Base-by-base conservation (phyloP, 2,113 vertebrate species). In the Reinhardtius hippoglossoides region DNA sequence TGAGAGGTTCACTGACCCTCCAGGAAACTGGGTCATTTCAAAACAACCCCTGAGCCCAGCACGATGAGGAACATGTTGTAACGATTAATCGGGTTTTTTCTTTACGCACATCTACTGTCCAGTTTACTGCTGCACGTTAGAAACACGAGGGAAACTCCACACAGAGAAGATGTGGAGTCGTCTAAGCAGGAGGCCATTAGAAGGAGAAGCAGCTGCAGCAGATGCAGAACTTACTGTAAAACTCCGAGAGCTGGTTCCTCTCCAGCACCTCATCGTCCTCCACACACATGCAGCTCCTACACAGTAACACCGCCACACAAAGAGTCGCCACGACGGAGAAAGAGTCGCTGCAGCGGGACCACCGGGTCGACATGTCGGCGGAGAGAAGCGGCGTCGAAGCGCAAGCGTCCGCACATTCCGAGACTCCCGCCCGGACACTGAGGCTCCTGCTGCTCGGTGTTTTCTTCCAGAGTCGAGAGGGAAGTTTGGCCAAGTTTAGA, bases 141-240 rank as follows among this genome's bases (percentile, higher is more conserved):
- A 35, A 12, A 14, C 5, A 26, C 31, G 31, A 31, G 15, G 20
- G 27, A 12, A 46, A 37, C 14, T 55, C 4, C 44, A 9, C 54
- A 1, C 9, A 9, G 42, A 27, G 24, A 56, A 67, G 7, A 35
- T 37, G 24, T 9, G 50, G 50, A 8, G 46, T 18, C 46, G 4
- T 18, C 4, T 4, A 50, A 50, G 18, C 46, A 1, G 46, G 46
- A 46, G 35, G 35, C 35, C 35, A 37, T 9, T 37, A 4, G 31
- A 6, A 31, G 31, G 31, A 31, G 31, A 31, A 31, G 31, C 31
- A 31, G 31, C 31, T 31, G 44, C 44, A 16, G 44, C 14, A 46
- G 44, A 15, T 18, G 50, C 9, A 9, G 20, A 5, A 94, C 94
- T 95, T 93, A 96, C 95, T 93, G 94, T 93, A 87, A 55, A 92